Base-by-base conservation (phyloP, 2,888 invertebrate species). In the Lottia scabra region DNA sequence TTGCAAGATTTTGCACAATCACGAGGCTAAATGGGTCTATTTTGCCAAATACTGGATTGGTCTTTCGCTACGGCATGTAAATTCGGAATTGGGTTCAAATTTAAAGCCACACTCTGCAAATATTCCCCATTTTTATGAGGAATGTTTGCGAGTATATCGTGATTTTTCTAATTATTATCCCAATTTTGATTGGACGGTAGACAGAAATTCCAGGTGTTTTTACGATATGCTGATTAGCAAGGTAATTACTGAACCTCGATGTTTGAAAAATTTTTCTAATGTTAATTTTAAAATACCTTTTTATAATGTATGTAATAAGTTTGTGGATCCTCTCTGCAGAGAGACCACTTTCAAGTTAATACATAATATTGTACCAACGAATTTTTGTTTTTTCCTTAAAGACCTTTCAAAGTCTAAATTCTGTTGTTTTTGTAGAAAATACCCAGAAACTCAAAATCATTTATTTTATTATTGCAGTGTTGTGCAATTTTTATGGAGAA, bases 21-120 rank as follows among this genome's bases (percentile, higher is more conserved):
- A 19, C 23, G 45, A 67, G 12, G 73, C 71, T 12, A 68, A 64
- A 66, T 75, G 75, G 75, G 43, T 45, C 0, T 71, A 65, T 65
- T 73, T 75, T 69, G 69, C 75, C 19, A 71, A 73, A 67, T 73
- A 75, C 63, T 75, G 73, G 73, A 65, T 75, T 45, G 73, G 75
- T 6, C 43, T 75, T 26, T 63, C 66, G n/a, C 45, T 75, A 16
- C 23, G 68, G 43, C 13, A 46, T 13, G 38, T 66, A 26, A 65
- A 66, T 38, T 38, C 65, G 30, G 44, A 38, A 8, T 63, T 75
- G 44, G 43, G 43, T 44, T 48, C n/a, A n/a, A n/a, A n/a, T n/a
- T n/a, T n/a, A n/a, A n/a, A n/a, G n/a, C n/a, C n/a, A n/a, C n/a
- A n/a, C n/a, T n/a, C n/a, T n/a, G n/a, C n/a, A n/a, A n/a, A n/a